Conservation (phyloP, 1,140 invertebrate species). For the Ostrea edulis region DNA sequence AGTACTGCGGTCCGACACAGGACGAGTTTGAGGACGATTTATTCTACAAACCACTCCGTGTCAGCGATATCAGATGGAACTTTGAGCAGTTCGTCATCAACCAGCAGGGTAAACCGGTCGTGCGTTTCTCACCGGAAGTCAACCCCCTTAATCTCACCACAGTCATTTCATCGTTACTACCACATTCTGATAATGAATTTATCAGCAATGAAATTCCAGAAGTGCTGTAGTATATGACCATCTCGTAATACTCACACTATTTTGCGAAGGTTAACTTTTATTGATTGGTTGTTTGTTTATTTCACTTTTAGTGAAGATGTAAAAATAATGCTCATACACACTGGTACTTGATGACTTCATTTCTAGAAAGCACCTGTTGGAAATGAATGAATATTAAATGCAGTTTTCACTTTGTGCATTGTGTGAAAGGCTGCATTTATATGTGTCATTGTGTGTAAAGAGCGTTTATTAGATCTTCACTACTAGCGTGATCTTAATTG, state of each 20-base stretch:
- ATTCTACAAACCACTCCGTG: slow-evolving; percentile 74
- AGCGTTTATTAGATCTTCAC: background rate
- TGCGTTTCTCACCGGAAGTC: slow-evolving; percentile 60
- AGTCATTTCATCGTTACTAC: background rate
- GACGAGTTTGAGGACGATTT: slow-evolving; percentile 62
- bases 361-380: background rate
- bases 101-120: slow-evolving; percentile 73
- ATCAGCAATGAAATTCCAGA: slow-evolving; percentile 30
- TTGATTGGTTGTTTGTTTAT: background rate
- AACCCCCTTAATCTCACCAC: slow-evolving; percentile 1
- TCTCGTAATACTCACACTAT: background rate
- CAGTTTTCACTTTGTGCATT: slow-evolving; percentile 13
- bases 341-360: background rate
- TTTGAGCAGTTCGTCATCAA: slow-evolving; percentile 84
- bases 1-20: slow-evolving; percentile 66
- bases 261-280: background rate
- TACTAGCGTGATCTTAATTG: background rate
- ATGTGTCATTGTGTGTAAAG: background rate
- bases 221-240: background rate
- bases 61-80: slow-evolving; percentile 83
- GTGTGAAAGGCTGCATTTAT: slow-evolving; percentile 22
- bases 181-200: slow-evolving; percentile 24
- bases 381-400: slow-evolving; percentile 14
- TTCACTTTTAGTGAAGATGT: background rate
- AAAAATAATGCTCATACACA: background rate